Evolutionary conservation across 2,113 vertebrate species (phyloP).

Genomic region (Xyliphius kryptos): DNA sequence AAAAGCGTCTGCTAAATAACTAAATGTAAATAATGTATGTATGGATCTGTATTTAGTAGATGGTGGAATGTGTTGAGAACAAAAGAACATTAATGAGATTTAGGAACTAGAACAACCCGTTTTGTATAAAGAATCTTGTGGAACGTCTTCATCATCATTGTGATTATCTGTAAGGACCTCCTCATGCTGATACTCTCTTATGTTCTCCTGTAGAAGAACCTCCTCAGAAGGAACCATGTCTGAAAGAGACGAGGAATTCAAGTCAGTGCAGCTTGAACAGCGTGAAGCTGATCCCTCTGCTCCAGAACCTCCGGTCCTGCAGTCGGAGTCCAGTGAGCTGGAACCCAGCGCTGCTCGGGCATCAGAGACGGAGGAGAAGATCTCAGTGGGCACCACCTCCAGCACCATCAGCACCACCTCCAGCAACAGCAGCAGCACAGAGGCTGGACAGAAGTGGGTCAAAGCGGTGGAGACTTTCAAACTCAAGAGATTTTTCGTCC

Average conservation of each 20-base stretch:
- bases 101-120: too few species aligned
- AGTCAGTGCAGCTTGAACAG: slow-evolving; percentile 36
- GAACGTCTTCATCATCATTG: too few species aligned
- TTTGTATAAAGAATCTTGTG: too few species aligned
- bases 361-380: neutral
- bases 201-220: too few species aligned
- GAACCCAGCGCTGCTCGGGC: neutral
- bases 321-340: slow-evolving; percentile 2
- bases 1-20: too few species aligned
- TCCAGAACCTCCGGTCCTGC: neutral
- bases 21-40: too few species aligned
- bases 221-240: slow-evolving; percentile 33
- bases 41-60: too few species aligned
- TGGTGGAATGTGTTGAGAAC: too few species aligned
- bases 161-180: too few species aligned
- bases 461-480: slow-evolving; percentile 50
- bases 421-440: neutral
- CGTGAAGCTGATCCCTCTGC: neutral
- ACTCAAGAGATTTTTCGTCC: slow-evolving; percentile 60
- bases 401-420: neutral
- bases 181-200: too few species aligned
- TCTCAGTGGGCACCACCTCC: neutral
- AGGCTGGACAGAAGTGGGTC: slow-evolving; percentile 21
- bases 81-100: too few species aligned
- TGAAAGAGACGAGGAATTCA: slow-evolving; percentile 36